Base-by-base conservation (phyloP, 2,888 invertebrate species). In the Harpalus rubripes region DNA sequence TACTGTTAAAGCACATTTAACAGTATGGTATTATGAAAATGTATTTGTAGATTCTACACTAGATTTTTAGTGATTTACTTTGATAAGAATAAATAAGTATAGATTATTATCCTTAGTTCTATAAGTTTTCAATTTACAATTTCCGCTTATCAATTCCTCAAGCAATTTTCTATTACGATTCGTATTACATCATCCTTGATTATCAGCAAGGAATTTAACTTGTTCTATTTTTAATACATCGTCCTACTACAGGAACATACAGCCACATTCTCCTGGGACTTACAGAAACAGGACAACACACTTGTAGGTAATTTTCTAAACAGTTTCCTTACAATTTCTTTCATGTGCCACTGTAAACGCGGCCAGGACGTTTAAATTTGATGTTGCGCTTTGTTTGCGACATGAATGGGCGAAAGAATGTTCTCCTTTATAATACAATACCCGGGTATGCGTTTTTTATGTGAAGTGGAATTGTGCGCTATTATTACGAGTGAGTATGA, bases 221-320 rank as follows among this genome's bases (percentile, higher is more conserved):
- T 52, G 44, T 52, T 52, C 2, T 52, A 52, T 15, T 15, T 59
- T 59, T 59, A 59, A 59, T 59, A 52, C 12, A 22, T 63, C 63
- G 22, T 18, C 5, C 16, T 63, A 26, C 22, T 63, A 3, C 22
- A 39, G 39, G n/a, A 39, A 32, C 68, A 12, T 7, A 63, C 10
- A 8, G 22, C 18, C 10, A 5, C n/a, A 15, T 59, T 26, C 65
- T 32, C 68, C n/a, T 12, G 68, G 68, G 68, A 68, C 32, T 15
- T 68, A 39, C 65, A 26, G 76, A 3, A 52, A 7, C 56, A 16
- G 32, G 79, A 80, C 56, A 80, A 80, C 61, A 61, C 79, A 65
- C 65, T 81, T 41, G 22, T 10, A 81, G 63, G 81, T 81, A 81
- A 81, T 81, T 61, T 65, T 81, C 65, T 65, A 81, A 61, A 81